Evolutionary conservation across 1,140 invertebrate species (phyloP), one percentile per base, ranked within the genome.

Genomic region (Eufriesea mexicana): DNA sequence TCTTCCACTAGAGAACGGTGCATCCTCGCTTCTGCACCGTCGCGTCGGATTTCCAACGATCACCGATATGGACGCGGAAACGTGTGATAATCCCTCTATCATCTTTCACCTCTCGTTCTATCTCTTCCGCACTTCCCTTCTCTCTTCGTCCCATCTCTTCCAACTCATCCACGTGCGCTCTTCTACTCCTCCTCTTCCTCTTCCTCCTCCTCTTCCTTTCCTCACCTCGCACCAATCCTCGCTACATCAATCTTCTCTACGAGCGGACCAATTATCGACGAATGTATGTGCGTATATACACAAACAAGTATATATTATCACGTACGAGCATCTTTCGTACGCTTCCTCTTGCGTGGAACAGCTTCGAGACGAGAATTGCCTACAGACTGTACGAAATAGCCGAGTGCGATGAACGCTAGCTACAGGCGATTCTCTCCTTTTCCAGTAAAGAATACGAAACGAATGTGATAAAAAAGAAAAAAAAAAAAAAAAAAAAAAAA

Each of bases 191-290:
- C 14, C 61, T 20, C 23, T 2, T 42, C 18, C 7, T 7, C 25
- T 0, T 45, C 35, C 64, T 4, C 23, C 2, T 47, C 18, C 45
- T 47, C 12, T 2, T 8, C 1, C 5, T 18, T 20, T 54, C 16
- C 16, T 23, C 20, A 35, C 18, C 9, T 4, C n/a, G n/a, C n/a
- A n/a, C n/a, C n/a, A n/a, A n/a, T 64, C 54, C n/a, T 42, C 25
- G n/a, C 51, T 47, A 10, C 71, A 35, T 80, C 70, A 64, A 74
- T 42, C n/a, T 62, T 75, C 72, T 71, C 70, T 66, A 87, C 68
- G 55, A 62, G 77, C 86, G 86, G 86, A 87, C 86, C 86, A 87
- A 87, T 87, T 84, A 87, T 61, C 73, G 67, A 86, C 47, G 35
- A 71, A 86, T 51, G 35, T 49, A 57, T 42, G 45, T 7, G 62